phyloP scores from a whole-genome alignment of 2,797 vertebrate genomes.

The Sebastes paucispinis region DNA sequence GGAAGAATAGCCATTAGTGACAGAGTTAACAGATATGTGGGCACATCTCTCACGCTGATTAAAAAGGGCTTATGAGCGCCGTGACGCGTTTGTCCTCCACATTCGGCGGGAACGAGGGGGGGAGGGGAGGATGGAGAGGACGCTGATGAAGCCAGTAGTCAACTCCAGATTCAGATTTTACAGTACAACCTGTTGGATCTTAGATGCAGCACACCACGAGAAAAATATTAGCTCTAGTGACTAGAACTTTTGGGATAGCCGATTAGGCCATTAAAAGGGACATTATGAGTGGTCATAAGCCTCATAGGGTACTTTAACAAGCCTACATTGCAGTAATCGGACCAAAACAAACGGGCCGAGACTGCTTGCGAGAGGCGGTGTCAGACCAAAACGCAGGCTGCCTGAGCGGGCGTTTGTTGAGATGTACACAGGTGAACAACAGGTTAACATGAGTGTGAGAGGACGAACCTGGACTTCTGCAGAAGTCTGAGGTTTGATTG shows the following conservation, averaged over 20 bases:
- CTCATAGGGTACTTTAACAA: too few species aligned
- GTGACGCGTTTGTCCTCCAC: conserved; percentile 60
- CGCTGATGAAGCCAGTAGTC: neutral
- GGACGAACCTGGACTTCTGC: too few species aligned
- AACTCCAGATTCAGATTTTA: neutral
- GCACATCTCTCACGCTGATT: conserved; percentile 75
- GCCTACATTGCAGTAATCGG: too few species aligned
- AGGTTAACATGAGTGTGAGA: too few species aligned
- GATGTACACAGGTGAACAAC: too few species aligned
- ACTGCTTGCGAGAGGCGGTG: fast-evolving
- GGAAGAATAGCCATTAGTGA: conserved; percentile 75
- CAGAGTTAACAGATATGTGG: conserved; percentile 68
- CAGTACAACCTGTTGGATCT: neutral
- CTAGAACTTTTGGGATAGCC: neutral
- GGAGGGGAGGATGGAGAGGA: neutral
- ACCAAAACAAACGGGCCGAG: too few species aligned
- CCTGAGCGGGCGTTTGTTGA: too few species aligned
- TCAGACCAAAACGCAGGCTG: too few species aligned
- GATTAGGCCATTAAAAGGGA: fast-evolving
- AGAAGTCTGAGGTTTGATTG: too few species aligned
- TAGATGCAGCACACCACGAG: neutral
- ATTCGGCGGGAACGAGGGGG: conserved; percentile 12
- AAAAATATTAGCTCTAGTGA: neutral
- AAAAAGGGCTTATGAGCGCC: conserved; percentile 71
- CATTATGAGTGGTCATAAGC: too few species aligned